Percentiles rank a stretch among this genome's conserved stretches.
phyloP scores from a whole-genome alignment of 2,888 invertebrate genomes.

The Harmothoe impar region DNA sequence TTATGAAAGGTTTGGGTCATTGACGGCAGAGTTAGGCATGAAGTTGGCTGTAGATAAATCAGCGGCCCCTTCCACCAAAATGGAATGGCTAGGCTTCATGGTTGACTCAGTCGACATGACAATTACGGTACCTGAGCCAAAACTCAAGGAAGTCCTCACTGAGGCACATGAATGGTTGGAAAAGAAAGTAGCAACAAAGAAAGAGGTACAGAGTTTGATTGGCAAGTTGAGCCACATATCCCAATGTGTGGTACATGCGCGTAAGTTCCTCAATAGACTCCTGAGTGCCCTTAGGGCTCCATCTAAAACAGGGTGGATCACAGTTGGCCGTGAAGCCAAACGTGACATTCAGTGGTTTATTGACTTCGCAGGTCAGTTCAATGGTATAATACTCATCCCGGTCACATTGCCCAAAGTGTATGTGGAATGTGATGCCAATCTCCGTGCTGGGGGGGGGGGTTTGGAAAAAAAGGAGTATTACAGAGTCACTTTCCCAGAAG shows the following conservation, averaged over 20 bases:
- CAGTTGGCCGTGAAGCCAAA: too few species aligned
- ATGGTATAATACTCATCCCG: neutral
- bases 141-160: neutral
- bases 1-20: neutral
- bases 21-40: neutral
- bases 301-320: too few species aligned
- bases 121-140: neutral
- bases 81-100: too few species aligned
- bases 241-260: neutral
- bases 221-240: too few species aligned
- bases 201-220: too few species aligned
- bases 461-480: too few species aligned
- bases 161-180: neutral
- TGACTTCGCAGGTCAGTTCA: too few species aligned
- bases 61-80: too few species aligned
- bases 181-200: neutral
- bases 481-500: neutral
- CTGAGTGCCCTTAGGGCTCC: neutral
- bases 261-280: neutral
- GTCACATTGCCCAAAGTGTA: neutral
- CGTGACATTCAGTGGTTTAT: too few species aligned
- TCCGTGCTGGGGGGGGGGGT: neutral
- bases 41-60: neutral
- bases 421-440: too few species aligned
- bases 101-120: neutral